These are phyloP conservation scores for Ovis aries DNA, from an alignment of 2,113 vertebrate genomes.

Conservation along the genomic window ARS-UI_Ramb_v3.0 NC_056056.1:149145001-149145500, in stretches of 20 bases:
- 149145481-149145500: slow-evolving; percentile 87
- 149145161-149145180: slow-evolving; percentile 28
- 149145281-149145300: background rate
- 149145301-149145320: rapidly evolving
- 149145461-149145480: slow-evolving; percentile 63
- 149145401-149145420: slow-evolving; percentile 33
- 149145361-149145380: background rate
- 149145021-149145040: slow-evolving; percentile 95
- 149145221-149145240: background rate
- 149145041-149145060: slow-evolving; percentile 95
- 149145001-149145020: slow-evolving; percentile 88
- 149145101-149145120: background rate
- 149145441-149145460: slow-evolving; percentile 38
- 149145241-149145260: background rate
- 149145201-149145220: background rate
- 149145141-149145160: background rate
- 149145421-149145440: slow-evolving; percentile 12
- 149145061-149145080: slow-evolving; percentile 69
- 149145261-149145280: background rate
- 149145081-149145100: slow-evolving; percentile 17
- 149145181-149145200: background rate
- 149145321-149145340: background rate
- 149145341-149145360: background rate
- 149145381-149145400: background rate
- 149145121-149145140: slow-evolving; percentile 4